Evolutionary conservation across 2,888 invertebrate species (phyloP).

Genomic region (Tetramorium bicarinatum): DNA sequence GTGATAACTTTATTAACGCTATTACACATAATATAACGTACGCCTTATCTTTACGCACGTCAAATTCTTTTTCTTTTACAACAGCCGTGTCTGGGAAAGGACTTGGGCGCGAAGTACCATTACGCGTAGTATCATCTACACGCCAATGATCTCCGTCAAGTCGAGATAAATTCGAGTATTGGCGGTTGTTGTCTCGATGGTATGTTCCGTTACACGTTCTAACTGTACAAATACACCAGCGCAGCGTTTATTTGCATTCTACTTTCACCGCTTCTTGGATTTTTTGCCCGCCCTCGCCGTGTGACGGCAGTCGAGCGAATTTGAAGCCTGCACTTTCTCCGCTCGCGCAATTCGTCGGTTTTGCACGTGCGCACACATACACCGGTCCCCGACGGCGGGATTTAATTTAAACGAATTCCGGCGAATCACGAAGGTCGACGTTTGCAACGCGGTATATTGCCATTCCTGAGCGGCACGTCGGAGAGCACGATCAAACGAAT

Average conservation of each 20-base stretch:
- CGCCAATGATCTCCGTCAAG: not conserved
- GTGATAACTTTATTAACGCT: constrained; percentile 24
- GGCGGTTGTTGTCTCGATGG: not conserved
- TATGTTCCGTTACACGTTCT: not conserved
- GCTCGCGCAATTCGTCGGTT: constrained; percentile 31
- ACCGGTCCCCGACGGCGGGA: constrained; percentile 59
- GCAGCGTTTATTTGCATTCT: constrained; percentile 49
- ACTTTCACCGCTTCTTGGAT: constrained; percentile 31
- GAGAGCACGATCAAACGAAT: constrained; percentile 68
- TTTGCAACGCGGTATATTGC: constrained; percentile 74
- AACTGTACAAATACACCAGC: constrained; percentile 34
- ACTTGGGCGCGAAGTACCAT: not conserved
- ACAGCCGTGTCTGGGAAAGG: not conserved
- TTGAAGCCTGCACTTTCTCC: constrained; percentile 60
- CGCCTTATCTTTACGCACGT: not conserved
- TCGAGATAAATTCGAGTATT: not conserved
- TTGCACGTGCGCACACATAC: constrained; percentile 10
- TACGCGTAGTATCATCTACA: not conserved
- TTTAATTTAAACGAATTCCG: constrained; percentile 77
- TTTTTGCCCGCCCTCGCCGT: not conserved
- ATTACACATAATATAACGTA: constrained; percentile 27
- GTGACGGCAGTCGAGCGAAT: constrained; percentile 22
- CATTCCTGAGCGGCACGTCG: constrained; percentile 73
- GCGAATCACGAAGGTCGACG: constrained; percentile 71
- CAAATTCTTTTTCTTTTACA: not conserved